A percentile compares a stretch with the other conserved stretches of the same genome.
Conservation (phyloP, 37 sponge, comb jelly and placozoan species). For the Corticium candelabrum region DNA sequence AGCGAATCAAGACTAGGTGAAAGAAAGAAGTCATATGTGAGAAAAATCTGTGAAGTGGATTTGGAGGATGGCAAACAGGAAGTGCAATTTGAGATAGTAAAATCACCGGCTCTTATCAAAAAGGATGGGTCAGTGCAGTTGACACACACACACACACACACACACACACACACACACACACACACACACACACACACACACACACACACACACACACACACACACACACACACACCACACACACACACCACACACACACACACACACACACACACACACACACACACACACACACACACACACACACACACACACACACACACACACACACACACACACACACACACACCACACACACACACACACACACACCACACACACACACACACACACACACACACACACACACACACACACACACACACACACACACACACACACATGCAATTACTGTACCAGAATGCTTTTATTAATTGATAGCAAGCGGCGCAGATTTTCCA, state of each 20-base stretch:
- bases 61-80: neutral
- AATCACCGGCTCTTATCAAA: neutral
- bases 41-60: neutral
- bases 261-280: neutral
- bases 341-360: no score
- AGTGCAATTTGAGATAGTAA: neutral
- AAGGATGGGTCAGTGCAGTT: no score
- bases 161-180: no score
- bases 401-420: neutral
- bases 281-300: conserved; percentile 9
- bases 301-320: conserved; percentile 1
- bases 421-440: conserved; percentile 6
- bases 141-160: no score
- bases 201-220: no score
- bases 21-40: no score
- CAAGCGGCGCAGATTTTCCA: neutral
- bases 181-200: no score
- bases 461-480: no score
- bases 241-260: no score
- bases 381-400: neutral
- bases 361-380: no score
- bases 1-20: no score
- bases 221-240: no score
- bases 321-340: conserved; percentile 15
- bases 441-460: neutral